Percentiles rank a stretch among this genome's conserved stretches.
These are phyloP conservation scores for Arion vulgaris DNA, from an alignment of 1,140 invertebrate species.

Conservation along the genomic window DNA sequence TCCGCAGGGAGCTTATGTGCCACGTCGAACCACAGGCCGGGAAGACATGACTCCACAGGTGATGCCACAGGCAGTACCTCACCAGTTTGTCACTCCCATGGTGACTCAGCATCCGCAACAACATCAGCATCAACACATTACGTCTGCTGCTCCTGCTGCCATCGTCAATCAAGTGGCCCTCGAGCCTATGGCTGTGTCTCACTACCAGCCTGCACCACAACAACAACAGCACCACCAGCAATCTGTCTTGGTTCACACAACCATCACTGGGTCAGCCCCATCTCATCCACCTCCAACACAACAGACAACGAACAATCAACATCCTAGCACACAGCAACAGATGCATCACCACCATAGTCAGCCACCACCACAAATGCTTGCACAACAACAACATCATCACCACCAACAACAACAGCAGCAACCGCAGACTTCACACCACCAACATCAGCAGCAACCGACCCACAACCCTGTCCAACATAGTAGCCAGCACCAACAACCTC, in stretches of 20 bases:
- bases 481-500: slow-evolving; percentile 3
- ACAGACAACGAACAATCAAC: slow-evolving; percentile 16
- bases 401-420: slow-evolving; percentile 25
- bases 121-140: slow-evolving; percentile 28
- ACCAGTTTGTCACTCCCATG: slow-evolving; percentile 25
- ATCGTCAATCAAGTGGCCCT: neutral
- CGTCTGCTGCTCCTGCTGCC: slow-evolving; percentile 2
- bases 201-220: neutral
- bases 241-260: neutral
- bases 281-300: neutral
- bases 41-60: neutral
- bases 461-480: neutral
- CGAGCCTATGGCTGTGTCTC: neutral
- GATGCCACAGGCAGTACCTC: neutral
- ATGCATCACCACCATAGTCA: slow-evolving; percentile 26
- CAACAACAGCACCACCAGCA: slow-evolving; percentile 19
- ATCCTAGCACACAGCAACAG: neutral
- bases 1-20: slow-evolving; percentile 14
- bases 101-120: slow-evolving; percentile 30
- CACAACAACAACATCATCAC: neutral
- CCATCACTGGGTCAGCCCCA: neutral
- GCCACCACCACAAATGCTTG: neutral
- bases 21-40: neutral
- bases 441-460: slow-evolving; percentile 7
- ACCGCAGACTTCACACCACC: neutral